These are phyloP conservation scores for Hydropotes inermis DNA, from an alignment of 2,113 vertebrate species.

Conservation along the genomic window DNA sequence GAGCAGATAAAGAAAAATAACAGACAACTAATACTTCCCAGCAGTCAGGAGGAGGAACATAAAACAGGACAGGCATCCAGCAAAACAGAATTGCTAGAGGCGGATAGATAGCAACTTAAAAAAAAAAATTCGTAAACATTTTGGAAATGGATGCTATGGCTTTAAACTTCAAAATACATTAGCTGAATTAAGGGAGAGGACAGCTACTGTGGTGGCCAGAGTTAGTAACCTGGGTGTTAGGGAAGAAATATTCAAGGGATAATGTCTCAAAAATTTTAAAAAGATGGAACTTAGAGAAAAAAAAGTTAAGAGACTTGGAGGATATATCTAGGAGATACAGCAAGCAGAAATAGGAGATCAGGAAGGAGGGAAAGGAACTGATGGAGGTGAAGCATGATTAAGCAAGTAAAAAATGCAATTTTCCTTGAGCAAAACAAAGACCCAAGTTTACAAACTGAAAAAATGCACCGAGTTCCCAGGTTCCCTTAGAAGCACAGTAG, in stretches of 20 bases:
- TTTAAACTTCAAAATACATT: neutral
- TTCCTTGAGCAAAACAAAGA: neutral
- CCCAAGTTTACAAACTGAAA: neutral
- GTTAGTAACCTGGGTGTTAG: neutral
- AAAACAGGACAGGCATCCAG: neutral
- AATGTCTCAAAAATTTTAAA: neutral
- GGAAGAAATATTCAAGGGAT: slow-evolving; percentile 1
- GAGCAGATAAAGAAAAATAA: neutral
- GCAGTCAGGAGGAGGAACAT: neutral
- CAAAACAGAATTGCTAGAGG: neutral
- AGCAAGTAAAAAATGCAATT: neutral
- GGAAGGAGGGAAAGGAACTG: neutral
- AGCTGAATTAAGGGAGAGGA: neutral
- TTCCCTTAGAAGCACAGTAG: neutral
- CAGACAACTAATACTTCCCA: neutral
- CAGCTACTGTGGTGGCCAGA: neutral
- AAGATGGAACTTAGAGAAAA: neutral
- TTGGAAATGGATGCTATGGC: neutral
- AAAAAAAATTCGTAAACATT: neutral
- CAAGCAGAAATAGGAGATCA: neutral
- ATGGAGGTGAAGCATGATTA: neutral
- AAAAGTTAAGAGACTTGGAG: neutral
- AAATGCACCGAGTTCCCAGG: neutral
- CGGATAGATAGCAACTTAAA: neutral
- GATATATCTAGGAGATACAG: neutral